A percentile compares a stretch with the other conserved stretches of the same genome.
Evolutionary conservation across 2,797 vertebrate genomes (phyloP).

Genomic region (Paramormyrops hopkinsi): DNA sequence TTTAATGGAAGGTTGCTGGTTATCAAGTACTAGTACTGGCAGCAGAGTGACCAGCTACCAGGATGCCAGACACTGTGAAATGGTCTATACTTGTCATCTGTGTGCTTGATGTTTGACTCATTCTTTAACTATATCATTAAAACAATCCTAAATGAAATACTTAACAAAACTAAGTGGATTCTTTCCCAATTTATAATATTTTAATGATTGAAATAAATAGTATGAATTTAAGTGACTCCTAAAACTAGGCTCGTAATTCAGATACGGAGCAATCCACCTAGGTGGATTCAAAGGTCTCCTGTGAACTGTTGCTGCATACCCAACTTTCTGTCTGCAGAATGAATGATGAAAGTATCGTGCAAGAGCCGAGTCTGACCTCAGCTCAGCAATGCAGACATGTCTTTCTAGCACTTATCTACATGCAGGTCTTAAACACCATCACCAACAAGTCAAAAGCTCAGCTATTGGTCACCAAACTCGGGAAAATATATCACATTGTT

Average conservation of each 20-base stretch:
- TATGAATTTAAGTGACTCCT: not conserved
- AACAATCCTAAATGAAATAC: not conserved
- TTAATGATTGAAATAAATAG: not conserved
- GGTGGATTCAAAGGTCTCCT: not conserved
- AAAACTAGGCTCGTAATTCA: not conserved
- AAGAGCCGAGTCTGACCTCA: not conserved
- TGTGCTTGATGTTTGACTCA: not conserved
- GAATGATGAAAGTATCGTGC: slow-evolving; percentile 15
- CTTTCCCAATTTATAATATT: not conserved
- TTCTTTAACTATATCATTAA: not conserved
- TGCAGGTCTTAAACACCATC: not conserved
- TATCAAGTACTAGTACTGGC: not conserved
- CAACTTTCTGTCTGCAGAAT: not conserved
- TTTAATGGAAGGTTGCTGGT: not conserved
- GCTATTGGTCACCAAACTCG: not conserved
- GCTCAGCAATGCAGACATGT: not conserved
- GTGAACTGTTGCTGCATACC: not conserved
- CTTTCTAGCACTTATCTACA: not conserved
- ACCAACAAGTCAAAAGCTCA: not conserved
- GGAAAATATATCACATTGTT: not conserved
- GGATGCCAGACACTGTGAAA: not conserved
- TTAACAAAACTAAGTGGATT: not conserved
- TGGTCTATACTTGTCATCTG: not conserved
- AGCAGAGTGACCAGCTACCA: not conserved
- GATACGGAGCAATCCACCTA: not conserved